A percentile compares a stretch with the other conserved stretches of the same genome.
Evolutionary conservation across 2,888 invertebrate species (phyloP).

Genomic region (Lysandra bellargus): DNA sequence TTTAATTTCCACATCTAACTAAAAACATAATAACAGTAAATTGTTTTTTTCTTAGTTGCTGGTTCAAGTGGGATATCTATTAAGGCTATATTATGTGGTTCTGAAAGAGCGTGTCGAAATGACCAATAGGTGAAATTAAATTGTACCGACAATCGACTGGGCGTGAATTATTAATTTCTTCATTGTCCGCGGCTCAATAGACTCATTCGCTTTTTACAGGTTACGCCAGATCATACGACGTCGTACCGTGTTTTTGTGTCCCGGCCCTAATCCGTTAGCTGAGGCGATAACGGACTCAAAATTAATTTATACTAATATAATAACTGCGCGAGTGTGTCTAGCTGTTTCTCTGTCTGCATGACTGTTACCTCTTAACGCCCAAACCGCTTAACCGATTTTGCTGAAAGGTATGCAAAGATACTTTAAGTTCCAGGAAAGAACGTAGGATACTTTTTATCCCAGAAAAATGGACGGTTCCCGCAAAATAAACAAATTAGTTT

Average conservation of each 20-base stretch:
- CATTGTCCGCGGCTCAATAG: slow-evolving; percentile 55
- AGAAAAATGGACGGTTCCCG: no score
- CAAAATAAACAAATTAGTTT: no score
- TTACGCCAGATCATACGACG: neutral
- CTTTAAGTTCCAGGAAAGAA: no score
- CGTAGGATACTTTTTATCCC: no score
- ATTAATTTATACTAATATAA: neutral
- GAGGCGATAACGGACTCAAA: neutral
- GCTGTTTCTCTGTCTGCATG: neutral
- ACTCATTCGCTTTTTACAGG: neutral
- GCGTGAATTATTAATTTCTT: slow-evolving; percentile 75
- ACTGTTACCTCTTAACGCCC: neutral
- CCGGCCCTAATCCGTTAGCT: neutral
- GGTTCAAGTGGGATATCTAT: neutral
- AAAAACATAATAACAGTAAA: no score
- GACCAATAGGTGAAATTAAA: slow-evolving; percentile 64
- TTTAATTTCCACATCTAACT: no score
- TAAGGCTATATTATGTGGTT: slow-evolving; percentile 35
- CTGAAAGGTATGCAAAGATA: no score
- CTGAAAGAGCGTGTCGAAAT: slow-evolving; percentile 58
- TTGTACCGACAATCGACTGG: slow-evolving; percentile 61
- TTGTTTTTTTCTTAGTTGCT: neutral
- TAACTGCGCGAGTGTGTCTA: no score
- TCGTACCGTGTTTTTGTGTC: no score
- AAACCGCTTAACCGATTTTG: no score